These are phyloP conservation scores for Desmophyllum pertusum DNA, from an alignment of 92 coral and sea anemone species.

Conservation along the genomic window DNA sequence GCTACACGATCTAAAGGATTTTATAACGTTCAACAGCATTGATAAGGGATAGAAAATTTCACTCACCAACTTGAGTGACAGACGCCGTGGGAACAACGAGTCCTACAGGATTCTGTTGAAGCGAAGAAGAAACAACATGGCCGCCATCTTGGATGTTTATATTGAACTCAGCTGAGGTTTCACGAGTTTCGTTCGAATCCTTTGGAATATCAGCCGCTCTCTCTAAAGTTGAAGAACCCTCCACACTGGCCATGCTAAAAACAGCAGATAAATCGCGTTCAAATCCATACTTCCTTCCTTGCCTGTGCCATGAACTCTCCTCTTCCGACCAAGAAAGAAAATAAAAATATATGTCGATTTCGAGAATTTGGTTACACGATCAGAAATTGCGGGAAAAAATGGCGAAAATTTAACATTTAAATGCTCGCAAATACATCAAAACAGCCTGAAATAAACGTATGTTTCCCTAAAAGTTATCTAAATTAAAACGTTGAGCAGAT, in stretches of 20 bases:
- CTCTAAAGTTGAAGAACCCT: slow-evolving; percentile 27
- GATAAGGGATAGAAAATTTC: neutral
- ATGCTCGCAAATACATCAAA: neutral
- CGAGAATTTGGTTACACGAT: slow-evolving; percentile 15
- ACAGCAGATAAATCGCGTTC: neutral
- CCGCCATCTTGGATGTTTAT: slow-evolving; percentile 51
- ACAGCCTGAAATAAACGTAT: neutral
- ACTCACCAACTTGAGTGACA: slow-evolving; percentile 38
- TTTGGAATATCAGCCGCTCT: slow-evolving; percentile 10
- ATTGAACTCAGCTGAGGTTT: slow-evolving; percentile 23
- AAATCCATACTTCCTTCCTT: slow-evolving; percentile 25
- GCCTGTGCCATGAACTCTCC: slow-evolving; percentile 31
- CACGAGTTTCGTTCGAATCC: slow-evolving; percentile 5
- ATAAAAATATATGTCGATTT: neutral
- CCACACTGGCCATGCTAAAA: slow-evolving; percentile 32
- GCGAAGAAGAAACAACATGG: slow-evolving; percentile 22
- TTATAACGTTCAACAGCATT: neutral
- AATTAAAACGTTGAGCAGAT: neutral
- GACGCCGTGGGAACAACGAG: slow-evolving; percentile 12
- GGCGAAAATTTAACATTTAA: too few species aligned
- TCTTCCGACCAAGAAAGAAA: slow-evolving; percentile 9
- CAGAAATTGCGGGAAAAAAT: neutral
- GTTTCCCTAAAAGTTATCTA: neutral
- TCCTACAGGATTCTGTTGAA: slow-evolving; percentile 31
- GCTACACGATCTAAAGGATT: neutral